Base-by-base conservation (phyloP, 2,888 invertebrate species). In the Orthosia gothica region DNA sequence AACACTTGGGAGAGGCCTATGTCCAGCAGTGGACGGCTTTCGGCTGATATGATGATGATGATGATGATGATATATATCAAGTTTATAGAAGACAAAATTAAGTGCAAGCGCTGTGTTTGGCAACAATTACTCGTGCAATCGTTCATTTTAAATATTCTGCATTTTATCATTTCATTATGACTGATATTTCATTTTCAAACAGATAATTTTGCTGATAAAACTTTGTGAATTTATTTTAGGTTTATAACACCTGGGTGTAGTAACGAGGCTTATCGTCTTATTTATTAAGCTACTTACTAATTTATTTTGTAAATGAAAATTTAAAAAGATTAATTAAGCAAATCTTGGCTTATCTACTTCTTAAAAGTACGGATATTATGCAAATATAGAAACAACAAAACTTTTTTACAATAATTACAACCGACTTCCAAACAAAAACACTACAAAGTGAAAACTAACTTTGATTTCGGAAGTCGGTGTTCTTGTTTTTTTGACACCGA, bases 161-260 rank as follows among this genome's bases (percentile, higher is more conserved):
- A 13, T 59, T 58, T 59, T 66, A 69, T 55, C 18, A 49, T 49
- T 70, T 59, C n/a, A 5, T 50, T 72, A 49, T n/a, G 23, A 20
- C 15, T 40, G 75, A 79, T 72, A 54, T n/a, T 18, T 50, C 23
- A 40, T 20, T 64, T 80, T 23, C 15, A 59, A 26, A 61, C 49
- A 59, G 63, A 76, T 76, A 72, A 79, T 32, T 49, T 68, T 23
- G 26, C 3, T 26, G 49, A 50, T 61, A 55, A 61, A 45, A 32
- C 1, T 16, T 68, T 11, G 58, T 47, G 20, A 54, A 71, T 50
- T 61, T 54, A 15, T 70, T 79, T 54, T 45, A 47, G 16, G 20
- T 61, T 70, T 72, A 62, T 45, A 52, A 52, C n/a, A 79, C 40
- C 50, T 59, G 11, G 16, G 2, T 49, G 57, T 50, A 70, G 16